Evolutionary conservation across 2,888 invertebrate species (phyloP).

Genomic region (Apoda limacodes): DNA sequence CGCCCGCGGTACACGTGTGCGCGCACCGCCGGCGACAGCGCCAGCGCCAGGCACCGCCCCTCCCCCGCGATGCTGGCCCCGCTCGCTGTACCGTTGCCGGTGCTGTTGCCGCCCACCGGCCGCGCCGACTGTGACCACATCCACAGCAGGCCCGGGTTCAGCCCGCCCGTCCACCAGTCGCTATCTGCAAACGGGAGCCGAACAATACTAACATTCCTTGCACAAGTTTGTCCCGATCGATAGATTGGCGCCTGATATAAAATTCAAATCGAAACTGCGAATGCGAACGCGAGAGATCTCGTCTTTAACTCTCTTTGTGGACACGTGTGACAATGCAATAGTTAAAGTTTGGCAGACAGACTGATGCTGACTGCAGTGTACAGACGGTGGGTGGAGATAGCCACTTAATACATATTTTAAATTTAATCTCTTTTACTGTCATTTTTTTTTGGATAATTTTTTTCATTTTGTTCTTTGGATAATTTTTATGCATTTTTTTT

Average conservation of each 20-base stretch:
- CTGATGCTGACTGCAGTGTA: too few species aligned
- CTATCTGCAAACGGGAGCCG: constrained; percentile 51
- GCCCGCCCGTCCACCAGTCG: constrained; percentile 86
- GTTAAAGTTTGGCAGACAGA: too few species aligned
- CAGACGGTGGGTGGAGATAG: too few species aligned
- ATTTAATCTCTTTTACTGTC: too few species aligned
- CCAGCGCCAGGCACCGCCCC: constrained; percentile 79
- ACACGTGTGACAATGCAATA: too few species aligned
- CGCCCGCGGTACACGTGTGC: constrained; percentile 77
- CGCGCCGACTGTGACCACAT: constrained; percentile 88
- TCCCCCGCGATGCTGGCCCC: constrained; percentile 57
- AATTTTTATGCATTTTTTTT: too few species aligned
- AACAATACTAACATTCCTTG: background rate
- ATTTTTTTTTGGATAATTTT: too few species aligned
- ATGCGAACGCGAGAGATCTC: background rate
- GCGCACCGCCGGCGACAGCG: constrained; percentile 71
- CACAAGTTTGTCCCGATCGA: background rate
- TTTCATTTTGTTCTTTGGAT: too few species aligned
- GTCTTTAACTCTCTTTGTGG: background rate
- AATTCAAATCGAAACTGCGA: too few species aligned
- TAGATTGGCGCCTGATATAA: too few species aligned
- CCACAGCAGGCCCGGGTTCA: constrained; percentile 88
- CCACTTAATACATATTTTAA: too few species aligned
- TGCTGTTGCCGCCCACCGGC: constrained; percentile 70
- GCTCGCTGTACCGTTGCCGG: constrained; percentile 21